These are phyloP conservation scores for Drosophila nigromelanica DNA, from an alignment of 1,140 invertebrate species.

Conservation along the genomic window DNA sequence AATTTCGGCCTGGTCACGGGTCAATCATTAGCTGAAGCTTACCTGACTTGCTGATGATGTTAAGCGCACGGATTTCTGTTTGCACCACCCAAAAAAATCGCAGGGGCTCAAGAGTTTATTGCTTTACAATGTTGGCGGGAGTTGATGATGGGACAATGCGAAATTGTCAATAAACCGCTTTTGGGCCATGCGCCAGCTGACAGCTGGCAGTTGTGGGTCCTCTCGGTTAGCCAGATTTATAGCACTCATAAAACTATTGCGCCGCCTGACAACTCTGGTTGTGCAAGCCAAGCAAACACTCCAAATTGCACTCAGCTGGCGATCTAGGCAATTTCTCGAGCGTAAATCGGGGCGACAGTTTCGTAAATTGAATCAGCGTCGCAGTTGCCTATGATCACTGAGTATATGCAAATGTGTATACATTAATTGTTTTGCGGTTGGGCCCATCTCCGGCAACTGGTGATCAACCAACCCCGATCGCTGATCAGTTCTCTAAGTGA, in stretches of 20 bases:
- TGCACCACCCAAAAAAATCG: conserved; percentile 22
- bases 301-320: conserved; percentile 42
- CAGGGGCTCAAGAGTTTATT: conserved; percentile 54
- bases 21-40: conserved; percentile 48
- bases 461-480: not conserved
- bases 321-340: conserved; percentile 26
- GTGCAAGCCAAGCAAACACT: conserved; percentile 51
- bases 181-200: conserved; percentile 59
- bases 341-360: conserved; percentile 43
- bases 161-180: conserved; percentile 62
- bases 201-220: conserved; percentile 49
- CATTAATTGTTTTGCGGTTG: conserved; percentile 26
- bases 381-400: conserved; percentile 21
- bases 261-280: conserved; percentile 70
- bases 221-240: conserved; percentile 60
- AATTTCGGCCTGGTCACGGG: conserved; percentile 37
- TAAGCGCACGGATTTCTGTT: conserved; percentile 7
- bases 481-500: conserved; percentile 25
- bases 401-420: conserved; percentile 15
- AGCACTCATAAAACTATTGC: conserved; percentile 54
- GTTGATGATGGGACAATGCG: conserved; percentile 39
- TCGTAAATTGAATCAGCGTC: conserved; percentile 42
- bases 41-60: conserved; percentile 27
- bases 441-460: conserved; percentile 2
- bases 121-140: conserved; percentile 73